These are phyloP conservation scores for Myotis findleyi DNA, from an alignment of 2,797 vertebrate genomes.

Conservation along the genomic window DNA sequence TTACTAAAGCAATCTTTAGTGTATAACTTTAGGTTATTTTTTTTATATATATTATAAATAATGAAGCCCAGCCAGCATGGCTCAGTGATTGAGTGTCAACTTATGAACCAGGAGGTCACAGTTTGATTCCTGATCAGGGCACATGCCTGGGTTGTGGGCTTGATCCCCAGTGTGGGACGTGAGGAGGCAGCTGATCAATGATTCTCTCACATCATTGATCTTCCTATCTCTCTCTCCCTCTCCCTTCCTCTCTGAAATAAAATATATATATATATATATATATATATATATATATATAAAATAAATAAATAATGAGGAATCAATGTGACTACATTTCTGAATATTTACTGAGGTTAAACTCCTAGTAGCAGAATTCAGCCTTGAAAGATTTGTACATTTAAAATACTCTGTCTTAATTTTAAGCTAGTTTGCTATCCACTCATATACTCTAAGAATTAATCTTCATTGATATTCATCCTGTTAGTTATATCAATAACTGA, in stretches of 20 bases:
- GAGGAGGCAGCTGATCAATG: too few relatives aligned
- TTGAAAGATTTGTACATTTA: not conserved
- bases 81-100: too few relatives aligned
- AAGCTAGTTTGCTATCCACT: not conserved
- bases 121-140: too few relatives aligned
- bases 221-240: too few relatives aligned
- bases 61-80: not conserved
- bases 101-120: too few relatives aligned
- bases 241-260: too few relatives aligned
- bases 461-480: not conserved
- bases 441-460: not conserved
- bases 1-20: not conserved
- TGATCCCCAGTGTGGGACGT: too few relatives aligned
- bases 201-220: too few relatives aligned
- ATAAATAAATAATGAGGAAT: not conserved
- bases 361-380: not conserved
- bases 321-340: not conserved
- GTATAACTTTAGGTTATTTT: not conserved
- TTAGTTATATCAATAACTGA: not conserved
- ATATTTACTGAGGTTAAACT: not conserved
- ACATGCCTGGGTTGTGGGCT: too few relatives aligned
- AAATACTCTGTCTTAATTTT: not conserved
- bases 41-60: not conserved
- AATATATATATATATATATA: too few relatives aligned
- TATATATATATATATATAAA: too few relatives aligned